These are phyloP conservation scores for Boloria selene DNA, from an alignment of 2,888 invertebrate species.

Conservation along the genomic window DNA sequence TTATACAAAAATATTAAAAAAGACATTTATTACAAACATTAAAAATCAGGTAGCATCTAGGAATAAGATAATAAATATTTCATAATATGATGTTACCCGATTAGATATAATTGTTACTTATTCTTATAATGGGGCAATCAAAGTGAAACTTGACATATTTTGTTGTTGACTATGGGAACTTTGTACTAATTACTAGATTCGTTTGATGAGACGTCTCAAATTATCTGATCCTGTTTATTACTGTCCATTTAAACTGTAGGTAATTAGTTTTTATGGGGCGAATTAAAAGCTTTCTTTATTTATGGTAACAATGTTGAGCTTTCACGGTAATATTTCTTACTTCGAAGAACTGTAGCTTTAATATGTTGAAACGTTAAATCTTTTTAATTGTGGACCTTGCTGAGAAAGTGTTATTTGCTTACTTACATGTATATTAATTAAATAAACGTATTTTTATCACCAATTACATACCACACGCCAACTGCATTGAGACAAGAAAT, in stretches of 20 bases:
- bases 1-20: too few relatives aligned
- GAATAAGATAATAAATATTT: too few relatives aligned
- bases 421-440: too few relatives aligned
- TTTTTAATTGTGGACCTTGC: background rate
- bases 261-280: conserved; percentile 22
- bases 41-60: too few relatives aligned
- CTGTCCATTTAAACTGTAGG: conserved; percentile 14
- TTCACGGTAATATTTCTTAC: too few relatives aligned
- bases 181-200: conserved; percentile 47
- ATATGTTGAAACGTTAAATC: too few relatives aligned
- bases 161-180: conserved; percentile 52
- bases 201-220: conserved; percentile 41
- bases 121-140: conserved; percentile 45
- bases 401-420: too few relatives aligned
- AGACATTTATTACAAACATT: too few relatives aligned
- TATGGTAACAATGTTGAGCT: too few relatives aligned
- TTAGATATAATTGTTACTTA: conserved; percentile 27
- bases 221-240: conserved; percentile 43
- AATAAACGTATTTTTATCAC: too few relatives aligned
- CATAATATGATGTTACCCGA: too few relatives aligned
- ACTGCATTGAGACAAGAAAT: background rate
- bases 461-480: conserved; percentile 10
- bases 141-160: conserved; percentile 48
- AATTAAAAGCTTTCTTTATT: too few relatives aligned
- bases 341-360: background rate